These are phyloP conservation scores for Manacus vitellinus DNA, from an alignment of 2,113 vertebrate genomes.

Conservation along the genomic window DNA sequence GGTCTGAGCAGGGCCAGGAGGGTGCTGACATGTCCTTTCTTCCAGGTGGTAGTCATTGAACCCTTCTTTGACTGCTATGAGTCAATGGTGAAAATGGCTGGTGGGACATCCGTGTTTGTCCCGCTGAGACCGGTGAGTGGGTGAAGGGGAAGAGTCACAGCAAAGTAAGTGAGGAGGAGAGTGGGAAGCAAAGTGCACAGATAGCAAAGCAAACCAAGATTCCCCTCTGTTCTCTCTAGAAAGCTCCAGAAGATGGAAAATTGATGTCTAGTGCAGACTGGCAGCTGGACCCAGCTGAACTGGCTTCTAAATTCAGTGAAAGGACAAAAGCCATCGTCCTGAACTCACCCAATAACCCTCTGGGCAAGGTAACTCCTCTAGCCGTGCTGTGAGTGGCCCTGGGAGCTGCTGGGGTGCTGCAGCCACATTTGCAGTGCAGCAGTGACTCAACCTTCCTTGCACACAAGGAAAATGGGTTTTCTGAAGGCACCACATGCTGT, in stretches of 20 bases:
- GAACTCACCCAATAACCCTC: slow-evolving; percentile 94
- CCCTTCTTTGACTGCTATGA: slow-evolving; percentile 96
- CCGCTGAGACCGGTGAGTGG: slow-evolving; percentile 85
- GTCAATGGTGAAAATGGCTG: slow-evolving; percentile 90
- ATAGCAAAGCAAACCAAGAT: background rate
- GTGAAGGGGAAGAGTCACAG: background rate
- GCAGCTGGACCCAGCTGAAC: slow-evolving; percentile 84
- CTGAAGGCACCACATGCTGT: background rate
- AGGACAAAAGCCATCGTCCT: slow-evolving; percentile 89
- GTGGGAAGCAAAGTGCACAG: background rate
- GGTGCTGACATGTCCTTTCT: background rate
- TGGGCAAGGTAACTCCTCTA: slow-evolving; percentile 85
- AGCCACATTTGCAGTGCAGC: background rate
- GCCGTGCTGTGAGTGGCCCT: background rate
- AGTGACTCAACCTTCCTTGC: background rate
- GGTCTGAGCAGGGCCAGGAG: background rate
- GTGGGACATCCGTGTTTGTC: slow-evolving; percentile 85
- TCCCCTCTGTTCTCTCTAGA: slow-evolving; percentile 62
- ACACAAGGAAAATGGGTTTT: background rate
- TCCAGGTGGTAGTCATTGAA: slow-evolving; percentile 93
- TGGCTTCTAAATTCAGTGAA: slow-evolving; percentile 86
- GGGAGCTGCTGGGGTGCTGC: background rate
- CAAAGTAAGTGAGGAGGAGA: background rate
- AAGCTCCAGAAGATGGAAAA: slow-evolving; percentile 36
- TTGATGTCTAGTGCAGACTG: slow-evolving; percentile 83